Evolutionary conservation across 2,797 vertebrate genomes (phyloP).

Genomic region (Enoplosus armatus): DNA sequence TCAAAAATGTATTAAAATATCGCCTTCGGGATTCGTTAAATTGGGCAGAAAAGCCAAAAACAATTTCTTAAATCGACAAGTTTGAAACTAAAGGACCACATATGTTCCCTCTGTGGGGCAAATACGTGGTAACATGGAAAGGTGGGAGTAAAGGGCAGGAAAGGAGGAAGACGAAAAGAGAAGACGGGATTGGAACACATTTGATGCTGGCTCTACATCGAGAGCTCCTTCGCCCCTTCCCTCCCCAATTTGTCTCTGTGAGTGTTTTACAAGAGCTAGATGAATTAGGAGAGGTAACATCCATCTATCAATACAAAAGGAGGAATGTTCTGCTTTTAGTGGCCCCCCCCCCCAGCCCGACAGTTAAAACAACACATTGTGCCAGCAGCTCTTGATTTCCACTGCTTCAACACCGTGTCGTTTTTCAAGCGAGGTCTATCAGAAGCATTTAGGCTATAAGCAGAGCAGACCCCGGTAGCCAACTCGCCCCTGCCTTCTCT

Average conservation of each 20-base stretch:
- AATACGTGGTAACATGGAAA: not conserved
- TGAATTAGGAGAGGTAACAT: constrained; percentile 56
- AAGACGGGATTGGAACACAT: constrained; percentile 32
- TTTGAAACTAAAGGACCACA: not conserved
- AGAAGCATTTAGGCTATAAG: constrained; percentile 77
- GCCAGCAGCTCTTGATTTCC: constrained; percentile 78
- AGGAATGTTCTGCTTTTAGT: constrained; percentile 47
- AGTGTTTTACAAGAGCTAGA: constrained; percentile 68
- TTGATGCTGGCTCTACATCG: constrained; percentile 22
- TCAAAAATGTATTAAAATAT: not conserved
- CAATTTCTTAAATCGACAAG: not conserved
- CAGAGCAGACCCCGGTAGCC: constrained; percentile 77
- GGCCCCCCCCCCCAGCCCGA: constrained; percentile 21
- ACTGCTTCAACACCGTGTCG: constrained; percentile 74
- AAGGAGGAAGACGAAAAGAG: constrained; percentile 14
- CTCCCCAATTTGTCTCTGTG: constrained; percentile 61
- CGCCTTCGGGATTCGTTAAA: not conserved
- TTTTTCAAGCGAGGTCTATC: constrained; percentile 78
- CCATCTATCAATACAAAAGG: constrained; percentile 63
- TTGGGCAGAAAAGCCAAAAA: not conserved
- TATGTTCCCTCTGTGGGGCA: not conserved
- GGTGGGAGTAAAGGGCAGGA: constrained; percentile 24
- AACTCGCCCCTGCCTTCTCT: constrained; percentile 57
- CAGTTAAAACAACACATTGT: constrained; percentile 74
- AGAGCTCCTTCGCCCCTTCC: not conserved